Percentiles rank a stretch among this genome's conserved stretches.
Evolutionary conservation across 1,140 invertebrate species (phyloP).

Genomic region (Pectinophora gossypiella): DNA sequence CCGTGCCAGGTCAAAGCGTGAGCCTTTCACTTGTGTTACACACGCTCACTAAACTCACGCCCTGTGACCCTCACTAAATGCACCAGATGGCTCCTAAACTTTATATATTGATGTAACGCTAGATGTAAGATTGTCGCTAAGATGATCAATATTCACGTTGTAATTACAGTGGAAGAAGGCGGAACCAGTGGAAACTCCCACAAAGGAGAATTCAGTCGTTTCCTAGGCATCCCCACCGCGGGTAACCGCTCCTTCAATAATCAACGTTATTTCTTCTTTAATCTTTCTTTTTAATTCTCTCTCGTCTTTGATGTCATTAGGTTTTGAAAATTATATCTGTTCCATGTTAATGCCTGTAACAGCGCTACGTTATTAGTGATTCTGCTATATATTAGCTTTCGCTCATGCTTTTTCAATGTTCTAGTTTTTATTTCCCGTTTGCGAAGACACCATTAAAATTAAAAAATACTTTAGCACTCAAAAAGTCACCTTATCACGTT

Average conservation of each 20-base stretch:
- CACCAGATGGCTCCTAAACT: too few species aligned
- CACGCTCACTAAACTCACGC: slow-evolving; percentile 19
- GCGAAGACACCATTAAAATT: too few species aligned
- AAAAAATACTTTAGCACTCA: too few species aligned
- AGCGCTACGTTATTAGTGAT: slow-evolving; percentile 8
- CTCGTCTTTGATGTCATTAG: not conserved
- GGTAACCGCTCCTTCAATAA: slow-evolving; percentile 74
- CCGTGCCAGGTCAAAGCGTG: slow-evolving; percentile 83
- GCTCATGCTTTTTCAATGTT: not conserved
- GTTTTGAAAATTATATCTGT: slow-evolving; percentile 7
- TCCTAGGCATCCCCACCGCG: slow-evolving; percentile 82
- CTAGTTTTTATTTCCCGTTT: too few species aligned
- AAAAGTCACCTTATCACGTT: too few species aligned
- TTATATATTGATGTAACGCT: too few species aligned
- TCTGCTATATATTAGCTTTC: slow-evolving; percentile 1
- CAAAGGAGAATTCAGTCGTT: slow-evolving; percentile 81
- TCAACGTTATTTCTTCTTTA: slow-evolving; percentile 36
- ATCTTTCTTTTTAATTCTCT: slow-evolving; percentile 24
- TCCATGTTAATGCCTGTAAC: slow-evolving; percentile 6
- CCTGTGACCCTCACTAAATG: too few species aligned
- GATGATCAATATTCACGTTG: not conserved
- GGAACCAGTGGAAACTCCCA: slow-evolving; percentile 57
- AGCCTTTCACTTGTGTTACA: too few species aligned
- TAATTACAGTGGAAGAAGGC: slow-evolving; percentile 64
- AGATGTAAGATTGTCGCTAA: too few species aligned